Evolutionary conservation across 2,888 invertebrate genomes (phyloP).

Genomic region (Entomobrya proxima): DNA sequence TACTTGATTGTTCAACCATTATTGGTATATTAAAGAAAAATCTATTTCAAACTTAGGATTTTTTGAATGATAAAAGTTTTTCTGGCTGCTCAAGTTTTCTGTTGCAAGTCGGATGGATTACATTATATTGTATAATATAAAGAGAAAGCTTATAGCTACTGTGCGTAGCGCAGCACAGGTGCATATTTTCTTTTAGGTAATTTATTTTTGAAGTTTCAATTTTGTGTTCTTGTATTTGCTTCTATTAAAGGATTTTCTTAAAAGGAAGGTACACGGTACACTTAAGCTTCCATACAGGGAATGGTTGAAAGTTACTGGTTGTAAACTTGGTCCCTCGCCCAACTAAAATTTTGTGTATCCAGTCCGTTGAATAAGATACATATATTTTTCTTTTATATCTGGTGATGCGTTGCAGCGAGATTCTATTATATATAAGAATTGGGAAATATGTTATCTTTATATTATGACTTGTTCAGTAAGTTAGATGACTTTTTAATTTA

Average conservation of each 20-base stretch:
- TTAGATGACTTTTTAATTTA: slow-evolving; percentile 23
- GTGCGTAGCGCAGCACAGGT: slow-evolving; percentile 34
- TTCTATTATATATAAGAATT: too few species aligned
- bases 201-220: slow-evolving; percentile 31
- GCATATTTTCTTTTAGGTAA: slow-evolving; percentile 27
- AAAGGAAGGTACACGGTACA: too few species aligned
- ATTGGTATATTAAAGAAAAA: background rate
- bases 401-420: too few species aligned
- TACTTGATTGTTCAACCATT: background rate
- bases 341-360: too few species aligned
- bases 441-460: background rate
- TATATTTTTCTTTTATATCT: too few species aligned
- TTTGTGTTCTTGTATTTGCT: background rate
- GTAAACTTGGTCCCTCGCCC: too few species aligned
- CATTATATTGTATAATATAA: slow-evolving; percentile 7
- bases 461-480: background rate
- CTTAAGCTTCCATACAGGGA: too few species aligned
- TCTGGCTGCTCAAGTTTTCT: background rate
- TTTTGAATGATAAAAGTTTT: slow-evolving; percentile 13
- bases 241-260: background rate
- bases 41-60: background rate
- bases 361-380: too few species aligned
- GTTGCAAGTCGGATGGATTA: background rate
- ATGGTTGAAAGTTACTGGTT: too few species aligned
- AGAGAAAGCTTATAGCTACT: slow-evolving; percentile 3